A percentile compares a stretch with the other conserved stretches of the same genome.
Evolutionary conservation across 1,140 invertebrate genomes (phyloP).

Genomic region (Dendroctonus ponderosae): DNA sequence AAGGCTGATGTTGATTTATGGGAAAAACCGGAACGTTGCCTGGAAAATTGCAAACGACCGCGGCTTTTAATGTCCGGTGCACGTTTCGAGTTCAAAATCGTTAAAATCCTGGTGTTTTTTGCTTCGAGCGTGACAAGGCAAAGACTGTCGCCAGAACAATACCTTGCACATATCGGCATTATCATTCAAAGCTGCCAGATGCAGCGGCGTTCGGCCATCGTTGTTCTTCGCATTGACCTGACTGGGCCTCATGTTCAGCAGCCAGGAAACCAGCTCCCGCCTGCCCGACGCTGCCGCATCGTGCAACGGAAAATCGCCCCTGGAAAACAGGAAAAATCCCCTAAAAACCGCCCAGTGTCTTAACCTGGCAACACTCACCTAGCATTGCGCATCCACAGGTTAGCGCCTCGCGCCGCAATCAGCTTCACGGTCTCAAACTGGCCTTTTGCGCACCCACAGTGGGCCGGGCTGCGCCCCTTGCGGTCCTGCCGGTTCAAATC

Average conservation of each 20-base stretch:
- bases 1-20: constrained; percentile 21
- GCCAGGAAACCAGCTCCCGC: constrained; percentile 82
- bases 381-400: constrained; percentile 89
- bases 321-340: constrained; percentile 36
- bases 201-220: constrained; percentile 88
- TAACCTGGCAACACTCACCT: constrained; percentile 3
- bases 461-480: constrained; percentile 78
- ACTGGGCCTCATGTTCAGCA: constrained; percentile 77
- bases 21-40: neutral
- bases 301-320: constrained; percentile 89
- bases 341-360: neutral
- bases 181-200: constrained; percentile 92
- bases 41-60: too few species aligned
- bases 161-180: constrained; percentile 91
- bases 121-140: too few species aligned
- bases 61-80: too few species aligned
- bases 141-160: neutral
- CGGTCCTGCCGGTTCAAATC: constrained; percentile 89
- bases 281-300: constrained; percentile 92
- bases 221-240: constrained; percentile 87
- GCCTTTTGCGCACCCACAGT: constrained; percentile 93
- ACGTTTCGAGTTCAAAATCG: too few species aligned
- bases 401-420: constrained; percentile 76
- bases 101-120: too few species aligned
- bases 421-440: constrained; percentile 82